Evolutionary conservation across 2,113 vertebrate genomes (phyloP).

Genomic region (Phrynosoma platyrhinos): DNA sequence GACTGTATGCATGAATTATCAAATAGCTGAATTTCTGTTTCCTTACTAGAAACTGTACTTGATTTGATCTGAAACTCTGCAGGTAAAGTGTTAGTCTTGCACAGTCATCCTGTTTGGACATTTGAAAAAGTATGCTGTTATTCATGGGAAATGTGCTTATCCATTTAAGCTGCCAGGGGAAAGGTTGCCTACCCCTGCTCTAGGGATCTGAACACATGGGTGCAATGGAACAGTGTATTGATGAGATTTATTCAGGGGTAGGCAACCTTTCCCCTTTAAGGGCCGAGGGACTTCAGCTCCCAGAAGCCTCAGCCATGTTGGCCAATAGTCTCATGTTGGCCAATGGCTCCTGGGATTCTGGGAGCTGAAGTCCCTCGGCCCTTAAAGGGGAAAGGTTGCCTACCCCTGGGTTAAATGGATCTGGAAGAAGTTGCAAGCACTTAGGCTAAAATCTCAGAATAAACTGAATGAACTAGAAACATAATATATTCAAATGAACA

Average conservation of each 20-base stretch:
- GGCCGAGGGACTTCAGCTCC: too few relatives aligned
- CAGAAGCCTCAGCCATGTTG: too few relatives aligned
- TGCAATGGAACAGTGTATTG: background rate
- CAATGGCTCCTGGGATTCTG: too few relatives aligned
- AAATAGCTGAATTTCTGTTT: background rate
- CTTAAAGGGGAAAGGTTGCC: too few relatives aligned
- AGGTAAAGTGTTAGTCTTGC: background rate
- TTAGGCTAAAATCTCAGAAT: background rate
- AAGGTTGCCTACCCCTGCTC: background rate
- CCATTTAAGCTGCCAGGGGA: too few relatives aligned
- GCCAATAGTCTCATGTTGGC: too few relatives aligned
- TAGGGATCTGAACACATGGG: background rate
- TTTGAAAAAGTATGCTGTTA: background rate
- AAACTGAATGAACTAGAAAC: background rate
- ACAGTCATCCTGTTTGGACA: background rate
- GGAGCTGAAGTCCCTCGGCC: too few relatives aligned
- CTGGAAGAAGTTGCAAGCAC: background rate
- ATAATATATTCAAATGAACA: background rate
- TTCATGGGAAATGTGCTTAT: background rate
- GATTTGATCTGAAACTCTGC: background rate
- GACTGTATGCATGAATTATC: background rate
- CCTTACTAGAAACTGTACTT: background rate
- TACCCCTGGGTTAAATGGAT: background rate
- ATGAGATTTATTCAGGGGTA: background rate
- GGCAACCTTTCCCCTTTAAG: too few relatives aligned